These are phyloP conservation scores for Leptogaster cylindrica DNA, from an alignment of 2,888 invertebrate species.

Conservation along the genomic window DNA sequence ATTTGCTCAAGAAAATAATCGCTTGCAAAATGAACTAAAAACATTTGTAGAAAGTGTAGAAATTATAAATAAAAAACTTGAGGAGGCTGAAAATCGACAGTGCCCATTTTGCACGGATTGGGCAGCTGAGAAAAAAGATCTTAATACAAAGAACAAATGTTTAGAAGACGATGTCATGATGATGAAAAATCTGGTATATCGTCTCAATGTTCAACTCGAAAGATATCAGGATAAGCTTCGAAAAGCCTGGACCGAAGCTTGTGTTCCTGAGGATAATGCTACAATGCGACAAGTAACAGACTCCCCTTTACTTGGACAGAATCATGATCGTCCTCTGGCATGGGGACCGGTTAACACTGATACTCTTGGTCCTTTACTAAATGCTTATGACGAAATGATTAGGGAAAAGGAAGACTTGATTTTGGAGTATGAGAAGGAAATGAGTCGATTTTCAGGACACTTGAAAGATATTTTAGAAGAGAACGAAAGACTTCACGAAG, in stretches of 20 bases:
- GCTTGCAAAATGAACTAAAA: slow-evolving; percentile 64
- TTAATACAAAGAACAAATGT: slow-evolving; percentile 65
- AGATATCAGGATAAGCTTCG: slow-evolving; percentile 76
- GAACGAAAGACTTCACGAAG: slow-evolving; percentile 69
- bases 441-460: slow-evolving; percentile 74
- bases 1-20: slow-evolving; percentile 69
- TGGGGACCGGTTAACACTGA: slow-evolving; percentile 53
- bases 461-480: slow-evolving; percentile 74
- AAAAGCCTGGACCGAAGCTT: slow-evolving; percentile 46
- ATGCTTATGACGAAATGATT: slow-evolving; percentile 80
- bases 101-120: slow-evolving; percentile 57
- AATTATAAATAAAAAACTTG: slow-evolving; percentile 61
- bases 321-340: slow-evolving; percentile 36
- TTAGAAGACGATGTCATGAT: slow-evolving; percentile 73
- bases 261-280: not conserved
- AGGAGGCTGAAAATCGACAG: slow-evolving; percentile 59
- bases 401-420: slow-evolving; percentile 78
- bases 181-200: slow-evolving; percentile 78
- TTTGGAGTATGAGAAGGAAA: slow-evolving; percentile 72
- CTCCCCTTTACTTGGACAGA: not conserved
- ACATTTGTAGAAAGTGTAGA: slow-evolving; percentile 66
- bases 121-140: slow-evolving; percentile 48
- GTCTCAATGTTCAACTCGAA: slow-evolving; percentile 78
- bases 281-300: not conserved
- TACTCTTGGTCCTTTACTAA: slow-evolving; percentile 70